These are phyloP conservation scores for Siphlonurus alternatus DNA, from an alignment of 2,888 invertebrate species.

Conservation along the genomic window DNA sequence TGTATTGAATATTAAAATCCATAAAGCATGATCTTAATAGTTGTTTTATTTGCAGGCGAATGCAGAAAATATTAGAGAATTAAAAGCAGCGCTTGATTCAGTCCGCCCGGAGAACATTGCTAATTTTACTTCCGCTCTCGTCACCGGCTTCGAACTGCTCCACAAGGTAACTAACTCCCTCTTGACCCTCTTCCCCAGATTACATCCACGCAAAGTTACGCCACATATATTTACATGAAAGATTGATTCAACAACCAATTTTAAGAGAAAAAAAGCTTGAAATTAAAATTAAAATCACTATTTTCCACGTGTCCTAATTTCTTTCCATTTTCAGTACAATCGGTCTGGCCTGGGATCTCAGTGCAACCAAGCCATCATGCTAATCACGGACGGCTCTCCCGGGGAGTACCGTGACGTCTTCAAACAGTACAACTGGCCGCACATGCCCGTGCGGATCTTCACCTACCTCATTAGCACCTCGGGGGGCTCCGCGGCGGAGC, in stretches of 20 bases:
- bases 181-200: too few species aligned
- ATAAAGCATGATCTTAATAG: too few species aligned
- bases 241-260: too few species aligned
- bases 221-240: too few species aligned
- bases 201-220: too few species aligned
- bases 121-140: conserved; percentile 84
- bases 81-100: conserved; percentile 57
- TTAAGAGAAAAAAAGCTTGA: too few species aligned
- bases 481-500: conserved; percentile 66
- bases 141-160: conserved; percentile 79
- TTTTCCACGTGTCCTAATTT: too few species aligned
- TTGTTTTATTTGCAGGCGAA: conserved; percentile 62
- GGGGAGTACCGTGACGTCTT: conserved; percentile 47
- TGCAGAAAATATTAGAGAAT: conserved; percentile 61
- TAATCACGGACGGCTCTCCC: conserved; percentile 88
- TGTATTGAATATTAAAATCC: too few species aligned
- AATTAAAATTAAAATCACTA: too few species aligned
- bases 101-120: conserved; percentile 65
- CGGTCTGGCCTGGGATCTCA: conserved; percentile 72
- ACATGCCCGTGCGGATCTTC: conserved; percentile 88
- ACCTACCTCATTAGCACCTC: conserved; percentile 92
- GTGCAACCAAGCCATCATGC: conserved; percentile 96
- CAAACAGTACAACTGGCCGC: conserved; percentile 75
- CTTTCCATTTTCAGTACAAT: conserved; percentile 51
- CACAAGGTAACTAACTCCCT: too few species aligned